Evolutionary conservation across 2,113 vertebrate genomes (phyloP), one percentile per base, ranked within the genome.

Genomic region (Phycodurus eques): DNA sequence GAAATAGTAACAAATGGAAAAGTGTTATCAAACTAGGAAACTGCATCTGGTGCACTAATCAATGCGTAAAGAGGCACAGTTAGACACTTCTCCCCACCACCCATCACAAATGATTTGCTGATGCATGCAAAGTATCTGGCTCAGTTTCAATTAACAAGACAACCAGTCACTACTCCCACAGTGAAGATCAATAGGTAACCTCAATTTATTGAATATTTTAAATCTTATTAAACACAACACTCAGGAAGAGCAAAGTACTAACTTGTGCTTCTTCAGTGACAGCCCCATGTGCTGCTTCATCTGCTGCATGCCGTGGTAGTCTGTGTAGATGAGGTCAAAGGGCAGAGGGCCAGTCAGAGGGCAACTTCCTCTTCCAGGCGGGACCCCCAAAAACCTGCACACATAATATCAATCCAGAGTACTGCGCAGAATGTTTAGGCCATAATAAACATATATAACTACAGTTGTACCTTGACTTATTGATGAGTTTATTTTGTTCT

Each of bases 281-380:
- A 99, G 94, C 8, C 98, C 97, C 98, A 99, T 96, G 90, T 98
- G 94, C 83, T 96, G 96, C 80, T 95, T 98, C 96, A 99, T 98
- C 82, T 99, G 98, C 86, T 98, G 95, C 54, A 99, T 87, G 27
- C 98, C 98, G 0, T 98, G 98, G 90, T 99, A 99, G 91, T 99
- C 98, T 0, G 98, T 99, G 89, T 99, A 99, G 85, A 99, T 95
- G 84, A 99, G 95, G 92, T 99, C 96, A 0, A 99, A 99, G 70
- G 95, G 93, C 89, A 99, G 85, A 31, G 96, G 95, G 60, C 87
- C 92, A 0, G 94, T 97, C 85, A 98, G 87, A 3, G 98, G 97
- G 76, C 98, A 99, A 92, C 93, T 99, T 71, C 98, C 98, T 81
- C 95, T 93, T 67, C 98, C 98, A 22, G 97, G 96, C 12, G 97